Percentiles rank a stretch among this genome's conserved stretches.
These are phyloP conservation scores for Spizaetus ornatus DNA, from an alignment of 2,113 vertebrate genomes.

Conservation along the genomic window DNA sequence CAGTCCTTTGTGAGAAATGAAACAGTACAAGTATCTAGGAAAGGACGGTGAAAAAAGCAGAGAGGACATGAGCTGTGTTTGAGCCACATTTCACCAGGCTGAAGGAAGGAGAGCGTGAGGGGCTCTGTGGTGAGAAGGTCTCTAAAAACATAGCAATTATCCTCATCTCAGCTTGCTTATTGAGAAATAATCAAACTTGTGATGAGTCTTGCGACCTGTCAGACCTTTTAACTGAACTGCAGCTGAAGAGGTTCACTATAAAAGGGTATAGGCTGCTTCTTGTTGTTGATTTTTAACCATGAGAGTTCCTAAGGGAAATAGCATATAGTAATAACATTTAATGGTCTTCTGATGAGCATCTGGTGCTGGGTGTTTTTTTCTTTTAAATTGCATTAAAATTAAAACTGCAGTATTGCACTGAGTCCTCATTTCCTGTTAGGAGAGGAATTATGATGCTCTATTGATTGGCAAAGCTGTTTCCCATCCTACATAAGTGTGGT, in stretches of 20 bases:
- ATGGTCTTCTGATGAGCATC: slow-evolving; percentile 49
- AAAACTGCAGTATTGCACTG: slow-evolving; percentile 35
- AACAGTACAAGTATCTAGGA: neutral
- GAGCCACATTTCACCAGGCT: neutral
- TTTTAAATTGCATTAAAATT: slow-evolving; percentile 48
- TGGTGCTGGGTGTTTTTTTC: slow-evolving; percentile 1
- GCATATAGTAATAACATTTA: slow-evolving; percentile 41
- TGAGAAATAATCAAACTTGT: slow-evolving; percentile 28
- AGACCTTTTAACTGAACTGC: neutral
- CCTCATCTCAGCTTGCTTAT: neutral
- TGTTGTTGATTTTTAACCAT: slow-evolving; percentile 41
- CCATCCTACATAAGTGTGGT: slow-evolving; percentile 12
- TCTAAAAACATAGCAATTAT: neutral
- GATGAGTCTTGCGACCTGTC: slow-evolving; percentile 13
- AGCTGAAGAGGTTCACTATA: neutral
- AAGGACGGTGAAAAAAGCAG: neutral
- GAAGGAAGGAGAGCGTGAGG: neutral
- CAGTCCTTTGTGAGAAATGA: neutral
- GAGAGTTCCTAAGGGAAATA: slow-evolving; percentile 33
- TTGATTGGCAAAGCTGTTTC: slow-evolving; percentile 58
- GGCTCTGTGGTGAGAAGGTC: neutral
- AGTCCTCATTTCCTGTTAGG: slow-evolving; percentile 58
- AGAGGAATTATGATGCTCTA: slow-evolving; percentile 38
- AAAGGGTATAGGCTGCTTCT: neutral
- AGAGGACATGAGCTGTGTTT: neutral